phyloP scores from a whole-genome alignment of 2,888 invertebrate species.

The Athalia rosae region DNA sequence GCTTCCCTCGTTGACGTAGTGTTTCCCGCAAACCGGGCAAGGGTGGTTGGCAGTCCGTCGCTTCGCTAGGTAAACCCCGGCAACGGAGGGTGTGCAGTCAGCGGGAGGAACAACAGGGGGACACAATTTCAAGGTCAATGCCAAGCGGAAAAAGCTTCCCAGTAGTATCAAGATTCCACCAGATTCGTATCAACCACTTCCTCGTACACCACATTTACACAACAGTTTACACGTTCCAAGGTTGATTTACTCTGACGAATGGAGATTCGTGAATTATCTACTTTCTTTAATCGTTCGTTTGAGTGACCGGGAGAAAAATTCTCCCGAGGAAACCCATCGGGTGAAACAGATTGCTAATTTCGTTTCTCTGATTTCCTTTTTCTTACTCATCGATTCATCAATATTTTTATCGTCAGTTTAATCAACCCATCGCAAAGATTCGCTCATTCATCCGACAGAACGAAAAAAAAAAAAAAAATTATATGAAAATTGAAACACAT shows the following conservation, averaged over 20 bases:
- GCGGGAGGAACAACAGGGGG: slow-evolving; percentile 74
- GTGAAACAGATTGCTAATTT: no score
- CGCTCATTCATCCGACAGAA: slow-evolving; percentile 1
- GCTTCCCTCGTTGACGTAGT: slow-evolving; percentile 96
- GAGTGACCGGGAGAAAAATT: no score
- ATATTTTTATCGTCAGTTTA: background rate
- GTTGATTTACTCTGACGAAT: no score
- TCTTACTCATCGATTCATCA: no score
- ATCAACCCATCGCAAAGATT: slow-evolving; percentile 18
- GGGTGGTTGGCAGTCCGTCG: slow-evolving; percentile 96
- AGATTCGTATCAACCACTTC: slow-evolving; percentile 23
- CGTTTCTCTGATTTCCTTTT: no score
- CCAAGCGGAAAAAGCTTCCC: slow-evolving; percentile 69
- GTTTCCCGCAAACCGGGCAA: slow-evolving; percentile 96
- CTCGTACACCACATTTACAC: background rate
- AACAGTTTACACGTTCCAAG: background rate
- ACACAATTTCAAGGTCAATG: slow-evolving; percentile 74
- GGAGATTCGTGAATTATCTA: no score
- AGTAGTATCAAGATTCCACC: slow-evolving; percentile 42
- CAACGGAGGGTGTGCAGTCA: slow-evolving; percentile 74
- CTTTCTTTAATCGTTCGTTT: no score
- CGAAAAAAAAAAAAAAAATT: slow-evolving; percentile 5
- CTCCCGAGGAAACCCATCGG: no score
- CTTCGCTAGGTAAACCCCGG: slow-evolving; percentile 87
- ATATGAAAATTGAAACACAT: background rate